phyloP scores from a whole-genome alignment of 2,888 invertebrate genomes.

The Philhelius pedissequus region DNA sequence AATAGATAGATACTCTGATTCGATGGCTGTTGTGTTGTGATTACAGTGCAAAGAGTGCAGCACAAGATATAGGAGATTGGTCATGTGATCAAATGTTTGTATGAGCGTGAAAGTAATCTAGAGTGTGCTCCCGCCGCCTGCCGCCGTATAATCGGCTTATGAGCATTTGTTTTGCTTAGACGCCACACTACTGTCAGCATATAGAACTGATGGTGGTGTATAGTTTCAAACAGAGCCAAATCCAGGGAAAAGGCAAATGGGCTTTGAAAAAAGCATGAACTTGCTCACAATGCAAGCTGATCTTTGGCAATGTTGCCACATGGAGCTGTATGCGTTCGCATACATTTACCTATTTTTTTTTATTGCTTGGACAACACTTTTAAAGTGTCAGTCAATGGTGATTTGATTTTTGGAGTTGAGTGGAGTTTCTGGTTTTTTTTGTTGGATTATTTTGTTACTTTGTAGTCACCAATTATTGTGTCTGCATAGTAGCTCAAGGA shows the following conservation, averaged over 20 bases:
- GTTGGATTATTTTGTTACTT: not conserved
- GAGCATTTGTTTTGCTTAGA: slow-evolving; percentile 46
- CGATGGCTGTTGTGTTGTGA: slow-evolving; percentile 26
- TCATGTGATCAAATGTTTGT: slow-evolving; percentile 61
- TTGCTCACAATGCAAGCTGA: slow-evolving; percentile 8
- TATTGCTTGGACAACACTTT: slow-evolving; percentile 21
- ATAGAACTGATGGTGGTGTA: not conserved
- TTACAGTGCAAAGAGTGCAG: slow-evolving; percentile 3
- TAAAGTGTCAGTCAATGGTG: slow-evolving; percentile 16
- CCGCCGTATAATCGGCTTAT: slow-evolving; percentile 54
- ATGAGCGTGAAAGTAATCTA: slow-evolving; percentile 63
- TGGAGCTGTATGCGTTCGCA: not conserved
- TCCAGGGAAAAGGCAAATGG: not conserved
- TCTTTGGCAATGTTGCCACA: not conserved
- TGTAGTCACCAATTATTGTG: not conserved
- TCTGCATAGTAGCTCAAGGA: not conserved
- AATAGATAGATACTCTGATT: slow-evolving; percentile 15
- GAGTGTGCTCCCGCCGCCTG: slow-evolving; percentile 46
- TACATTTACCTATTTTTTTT: not conserved
- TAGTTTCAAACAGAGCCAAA: not conserved
- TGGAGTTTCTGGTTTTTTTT: not conserved
- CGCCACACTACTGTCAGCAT: slow-evolving; percentile 16
- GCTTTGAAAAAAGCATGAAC: slow-evolving; percentile 8
- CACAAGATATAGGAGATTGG: slow-evolving; percentile 12
- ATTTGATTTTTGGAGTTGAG: slow-evolving; percentile 41